Base-by-base conservation (phyloP, 2,797 vertebrate genomes). In the Anguilla obscura region DNA sequence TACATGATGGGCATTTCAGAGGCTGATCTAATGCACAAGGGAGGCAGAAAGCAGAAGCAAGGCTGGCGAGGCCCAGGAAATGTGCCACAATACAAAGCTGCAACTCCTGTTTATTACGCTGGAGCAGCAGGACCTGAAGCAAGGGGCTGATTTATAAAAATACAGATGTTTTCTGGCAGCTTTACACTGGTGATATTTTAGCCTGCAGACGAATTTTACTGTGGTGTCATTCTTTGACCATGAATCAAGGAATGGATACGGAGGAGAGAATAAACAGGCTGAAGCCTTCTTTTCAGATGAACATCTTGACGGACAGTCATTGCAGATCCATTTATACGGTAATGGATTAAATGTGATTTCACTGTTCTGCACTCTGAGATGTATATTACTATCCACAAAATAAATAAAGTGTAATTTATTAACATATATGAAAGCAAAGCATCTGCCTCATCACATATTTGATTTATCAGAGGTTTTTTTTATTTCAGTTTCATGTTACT, bases 361-460 rank as follows among this genome's bases (percentile, higher is more conserved):
- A 56, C 27, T 74, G 48, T 33, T 56, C 27, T 76, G 10, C 76
- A 82, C 76, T 7, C 14, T 82, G 79, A 40, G n/a, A 85, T 63
- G 54, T 24, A 60, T n/a, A 79, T 30, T 14, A 79, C 33, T 50
- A 84, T 60, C n/a, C 58, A 76, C 36, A 54, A 50, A 36, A 76
- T 48, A 76, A n/a, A 48, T 54, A 52, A 40, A 52, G 30, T 85
- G 48, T 71, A 54, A 88, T 40, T 88, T 88, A 88, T 88, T 88
- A 84, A 30, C 24, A 85, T 45, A 52, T 56, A 79, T 9, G 52
- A 54, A 40, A 79, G 60, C 48, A 85, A 40, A 56, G 18, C 83
- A 10, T 85, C 45, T 89, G 56, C 84, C 54, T 14, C 33, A 88
- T 60, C 3, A 85, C 84, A n/a, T 88, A 76, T 74, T 16, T 16